A percentile compares a stretch with the other conserved stretches of the same genome.
These are phyloP conservation scores for Stenichneumon culpator DNA, from an alignment of 2,888 invertebrate species.

Conservation along the genomic window DNA sequence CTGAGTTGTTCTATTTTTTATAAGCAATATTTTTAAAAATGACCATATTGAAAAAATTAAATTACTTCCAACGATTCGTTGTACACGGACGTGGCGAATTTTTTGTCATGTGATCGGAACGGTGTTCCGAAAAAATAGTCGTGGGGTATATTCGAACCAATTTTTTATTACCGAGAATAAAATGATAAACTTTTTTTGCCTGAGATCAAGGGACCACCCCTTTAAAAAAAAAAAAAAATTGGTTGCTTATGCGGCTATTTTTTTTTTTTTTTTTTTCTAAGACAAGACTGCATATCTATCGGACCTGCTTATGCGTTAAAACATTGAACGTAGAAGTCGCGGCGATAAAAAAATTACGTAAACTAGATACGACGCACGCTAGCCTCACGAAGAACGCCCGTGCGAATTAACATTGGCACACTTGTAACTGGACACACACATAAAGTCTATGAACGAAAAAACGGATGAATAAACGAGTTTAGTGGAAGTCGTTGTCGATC, in stretches of 20 bases:
- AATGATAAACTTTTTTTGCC: no score
- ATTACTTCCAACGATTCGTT: no score
- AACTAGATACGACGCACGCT: constrained; percentile 47
- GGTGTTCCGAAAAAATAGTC: no score
- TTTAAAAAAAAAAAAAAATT: not conserved
- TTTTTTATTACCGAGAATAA: no score
- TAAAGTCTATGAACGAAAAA: not conserved
- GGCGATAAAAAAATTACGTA: constrained; percentile 47
- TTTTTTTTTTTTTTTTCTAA: not conserved
- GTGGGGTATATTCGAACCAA: no score
- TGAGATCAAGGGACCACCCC: no score
- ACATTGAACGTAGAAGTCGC: not conserved
- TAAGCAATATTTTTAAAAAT: no score
- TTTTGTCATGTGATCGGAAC: no score
- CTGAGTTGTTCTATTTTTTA: no score
- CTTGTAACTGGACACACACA: constrained; percentile 20
- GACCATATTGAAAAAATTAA: no score
- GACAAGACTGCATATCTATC: not conserved
- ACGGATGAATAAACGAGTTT: not conserved
- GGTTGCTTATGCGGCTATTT: not conserved
- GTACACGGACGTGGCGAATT: no score
- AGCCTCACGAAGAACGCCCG: constrained; percentile 14
- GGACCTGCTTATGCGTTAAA: not conserved
- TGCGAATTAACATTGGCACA: constrained; percentile 53
- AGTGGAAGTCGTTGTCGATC: constrained; percentile 22